Percentiles rank a stretch among this genome's conserved stretches.
Conservation (phyloP, 2,888 invertebrate species). For the Timema podura region DNA sequence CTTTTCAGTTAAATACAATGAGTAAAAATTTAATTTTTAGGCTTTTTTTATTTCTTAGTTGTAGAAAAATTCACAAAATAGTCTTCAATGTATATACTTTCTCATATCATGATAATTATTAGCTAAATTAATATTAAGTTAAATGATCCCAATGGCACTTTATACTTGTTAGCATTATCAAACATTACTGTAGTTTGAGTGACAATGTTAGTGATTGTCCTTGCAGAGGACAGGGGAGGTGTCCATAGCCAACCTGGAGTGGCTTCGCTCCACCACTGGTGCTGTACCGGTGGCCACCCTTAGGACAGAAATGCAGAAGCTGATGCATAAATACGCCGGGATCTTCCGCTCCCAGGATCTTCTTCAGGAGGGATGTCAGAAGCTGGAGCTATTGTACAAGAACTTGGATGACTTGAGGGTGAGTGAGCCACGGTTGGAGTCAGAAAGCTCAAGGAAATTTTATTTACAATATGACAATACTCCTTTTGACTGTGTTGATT, state of each 20-base stretch:
- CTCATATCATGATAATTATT: not conserved
- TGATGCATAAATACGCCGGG: slow-evolving; percentile 64
- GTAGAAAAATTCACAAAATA: too few relatives aligned
- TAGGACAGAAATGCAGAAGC: slow-evolving; percentile 60
- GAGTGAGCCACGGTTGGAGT: slow-evolving; percentile 54
- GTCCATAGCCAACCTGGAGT: slow-evolving; percentile 89
- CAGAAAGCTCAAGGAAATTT: not conserved
- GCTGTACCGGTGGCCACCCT: slow-evolving; percentile 61
- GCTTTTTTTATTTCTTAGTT: too few relatives aligned
- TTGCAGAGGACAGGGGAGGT: slow-evolving; percentile 81
- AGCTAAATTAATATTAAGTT: slow-evolving; percentile 50
- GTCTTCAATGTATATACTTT: not conserved
- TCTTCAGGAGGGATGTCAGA: too few relatives aligned
- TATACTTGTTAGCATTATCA: not conserved
- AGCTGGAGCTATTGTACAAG: slow-evolving; percentile 56
- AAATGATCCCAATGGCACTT: slow-evolving; percentile 53
- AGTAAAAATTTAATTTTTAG: too few relatives aligned
- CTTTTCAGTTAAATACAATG: too few relatives aligned
- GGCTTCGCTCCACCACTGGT: slow-evolving; percentile 73
- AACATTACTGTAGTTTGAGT: not conserved
- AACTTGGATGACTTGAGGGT: slow-evolving; percentile 52
- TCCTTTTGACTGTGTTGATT: not conserved
- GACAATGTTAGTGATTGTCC: too few relatives aligned
- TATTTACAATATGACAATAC: not conserved
- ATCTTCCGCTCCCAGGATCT: too few relatives aligned